Percentiles rank a stretch among this genome's conserved stretches.
phyloP scores from a whole-genome alignment of 2,113 vertebrate genomes.

The Gallinago jamesoni region DNA sequence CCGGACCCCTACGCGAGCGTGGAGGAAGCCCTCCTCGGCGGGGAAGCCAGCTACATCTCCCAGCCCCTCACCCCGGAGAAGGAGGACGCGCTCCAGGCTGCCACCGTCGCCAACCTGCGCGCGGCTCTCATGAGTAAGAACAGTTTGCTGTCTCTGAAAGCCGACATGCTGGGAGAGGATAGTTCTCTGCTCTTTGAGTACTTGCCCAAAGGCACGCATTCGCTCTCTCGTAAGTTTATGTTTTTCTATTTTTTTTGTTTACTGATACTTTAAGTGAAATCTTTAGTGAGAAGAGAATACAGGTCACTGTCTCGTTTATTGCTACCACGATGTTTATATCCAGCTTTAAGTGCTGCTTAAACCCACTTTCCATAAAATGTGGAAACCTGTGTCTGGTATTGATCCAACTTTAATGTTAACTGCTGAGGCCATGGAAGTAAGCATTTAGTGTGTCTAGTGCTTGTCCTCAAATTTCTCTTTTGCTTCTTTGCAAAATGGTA shows the following conservation, averaged over 20 bases:
- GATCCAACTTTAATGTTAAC: neutral
- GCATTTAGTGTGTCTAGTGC: neutral
- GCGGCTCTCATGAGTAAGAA: slow-evolving; percentile 97
- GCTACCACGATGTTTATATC: neutral
- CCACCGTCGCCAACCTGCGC: slow-evolving; percentile 91
- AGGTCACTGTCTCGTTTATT: neutral
- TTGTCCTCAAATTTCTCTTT: neutral
- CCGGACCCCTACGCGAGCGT: slow-evolving; percentile 82
- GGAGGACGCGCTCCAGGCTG: slow-evolving; percentile 82
- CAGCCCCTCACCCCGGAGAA: slow-evolving; percentile 81
- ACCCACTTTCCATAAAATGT: neutral
- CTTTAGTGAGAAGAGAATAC: neutral
- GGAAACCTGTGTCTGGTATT: neutral
- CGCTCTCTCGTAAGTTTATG: slow-evolving; percentile 91
- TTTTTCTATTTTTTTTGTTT: neutral
- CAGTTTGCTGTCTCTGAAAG: slow-evolving; percentile 94
- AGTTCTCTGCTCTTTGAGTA: slow-evolving; percentile 95
- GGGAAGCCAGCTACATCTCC: slow-evolving; percentile 82
- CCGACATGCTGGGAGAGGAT: slow-evolving; percentile 92
- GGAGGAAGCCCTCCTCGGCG: slow-evolving; percentile 83
- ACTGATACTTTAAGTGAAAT: neutral
- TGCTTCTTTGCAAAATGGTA: neutral
- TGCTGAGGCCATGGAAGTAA: neutral
- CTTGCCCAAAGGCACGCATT: slow-evolving; percentile 93
- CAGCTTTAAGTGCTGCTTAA: neutral